Base-by-base conservation (phyloP, 2,888 invertebrate species). In the Xanthia togata region DNA sequence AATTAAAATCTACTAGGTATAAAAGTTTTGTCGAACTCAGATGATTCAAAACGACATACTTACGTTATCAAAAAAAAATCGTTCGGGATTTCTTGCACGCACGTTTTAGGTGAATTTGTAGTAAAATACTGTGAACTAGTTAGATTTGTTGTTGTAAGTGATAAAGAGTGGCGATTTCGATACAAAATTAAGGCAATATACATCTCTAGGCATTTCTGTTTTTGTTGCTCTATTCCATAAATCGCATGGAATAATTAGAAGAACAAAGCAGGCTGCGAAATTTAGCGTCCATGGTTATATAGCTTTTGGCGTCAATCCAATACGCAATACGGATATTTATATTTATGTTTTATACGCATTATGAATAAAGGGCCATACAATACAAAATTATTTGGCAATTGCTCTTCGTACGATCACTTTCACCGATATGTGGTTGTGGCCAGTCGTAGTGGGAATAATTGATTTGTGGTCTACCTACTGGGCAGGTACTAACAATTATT, bases 161-260 rank as follows among this genome's bases (percentile, higher is more conserved):
- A 20, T 5, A 31, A 38, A 35, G 31, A 41, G 20, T 67, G 17
- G n/a, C 20, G 23, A 38, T 64, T 38, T 38, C 2, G 31, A 60
- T 47, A 74, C n/a, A 76, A 68, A 64, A 59, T 35, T 26, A 11
- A 82, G 9, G 2, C 14, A 31, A 62, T 65, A 31, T 20, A 23
- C 14, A 41, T 60, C 23, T 65, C 26, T 41, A 35, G 50, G 20
- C 20, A 20, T 3, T 65, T 65, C 38, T 53, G 31, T 60, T 17
- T 23, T 23, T 64, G 35, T 60, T 64, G 17, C 12, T 57, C 53
- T 64, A 67, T 77, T 63, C 73, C 75, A 73, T 76, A 79, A 79
- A 88, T 86, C 73, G 67, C 62, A 67, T 83, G 73, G 64, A 88
- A 88, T 88, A 88, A 86, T 88, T 86, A 84, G 79, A 79, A 76